phyloP scores from a whole-genome alignment of 2,113 vertebrate genomes.

The Ceyx margarethae region DNA sequence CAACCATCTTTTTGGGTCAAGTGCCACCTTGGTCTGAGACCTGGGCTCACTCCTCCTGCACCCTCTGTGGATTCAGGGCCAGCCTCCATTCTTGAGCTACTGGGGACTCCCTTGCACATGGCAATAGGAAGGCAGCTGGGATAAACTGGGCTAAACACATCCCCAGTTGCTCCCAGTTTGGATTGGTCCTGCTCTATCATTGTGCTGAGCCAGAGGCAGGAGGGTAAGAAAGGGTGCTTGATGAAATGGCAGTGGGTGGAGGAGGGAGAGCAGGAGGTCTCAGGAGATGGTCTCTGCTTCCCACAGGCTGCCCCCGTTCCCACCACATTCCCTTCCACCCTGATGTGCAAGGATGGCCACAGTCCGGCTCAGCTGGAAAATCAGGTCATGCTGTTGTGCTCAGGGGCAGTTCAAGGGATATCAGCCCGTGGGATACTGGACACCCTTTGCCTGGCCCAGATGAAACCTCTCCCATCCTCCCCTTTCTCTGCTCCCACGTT shows the following conservation, averaged over 20 bases:
- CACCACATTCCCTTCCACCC: not conserved
- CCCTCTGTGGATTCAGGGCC: not conserved
- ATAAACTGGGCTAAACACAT: not conserved
- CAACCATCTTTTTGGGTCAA: not conserved
- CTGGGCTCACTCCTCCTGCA: not conserved
- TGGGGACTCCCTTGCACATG: not conserved
- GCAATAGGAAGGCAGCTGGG: not conserved
- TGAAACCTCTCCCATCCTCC: not conserved
- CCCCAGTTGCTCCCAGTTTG: not conserved
- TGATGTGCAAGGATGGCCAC: not conserved
- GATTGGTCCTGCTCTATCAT: not conserved
- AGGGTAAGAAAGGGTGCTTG: not conserved
- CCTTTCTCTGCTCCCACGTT: not conserved
- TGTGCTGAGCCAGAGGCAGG: not conserved
- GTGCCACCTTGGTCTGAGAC: not conserved
- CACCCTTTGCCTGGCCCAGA: not conserved
- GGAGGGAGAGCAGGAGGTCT: not conserved
- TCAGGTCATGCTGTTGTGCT: not conserved
- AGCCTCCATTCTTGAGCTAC: not conserved
- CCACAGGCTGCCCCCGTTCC: not conserved
- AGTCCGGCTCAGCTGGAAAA: constrained; percentile 25
- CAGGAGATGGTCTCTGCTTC: not conserved
- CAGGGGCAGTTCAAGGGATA: not conserved
- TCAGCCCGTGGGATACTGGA: not conserved
- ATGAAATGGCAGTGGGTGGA: not conserved